Evolutionary conservation across 2,888 invertebrate genomes (phyloP), one percentile per base, ranked within the genome.

Genomic region (Scrobipalpa costella): DNA sequence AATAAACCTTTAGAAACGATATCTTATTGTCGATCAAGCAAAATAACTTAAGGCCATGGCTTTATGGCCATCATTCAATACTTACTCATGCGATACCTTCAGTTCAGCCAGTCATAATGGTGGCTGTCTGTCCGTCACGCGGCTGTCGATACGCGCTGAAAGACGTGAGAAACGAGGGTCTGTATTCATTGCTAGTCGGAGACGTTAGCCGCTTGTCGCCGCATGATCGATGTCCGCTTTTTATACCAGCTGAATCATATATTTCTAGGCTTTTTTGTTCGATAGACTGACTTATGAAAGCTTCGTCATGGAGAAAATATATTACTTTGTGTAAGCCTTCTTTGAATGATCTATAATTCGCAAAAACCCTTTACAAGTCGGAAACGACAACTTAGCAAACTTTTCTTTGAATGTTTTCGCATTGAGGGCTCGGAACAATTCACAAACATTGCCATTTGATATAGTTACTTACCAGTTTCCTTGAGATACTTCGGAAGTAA

Each of bases 271-370:
- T 63, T 47, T 60, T 67, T 71, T 66, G 62, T 67, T 55, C 50
- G 63, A 69, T 67, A 67, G 64, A 67, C 63, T 67, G 62, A 60
- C 57, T 64, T 62, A 57, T 58, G 58, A 64, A 38, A 63, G 67
- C 57, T 50, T 62, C 34, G 15, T 60, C 61, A 64, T 63, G 65
- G 65, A 63, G 62, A 47, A 17, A 61, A 60, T 34, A 62, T 50
- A 63, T n/a, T n/a, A n/a, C n/a, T n/a, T 64, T 21, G 44, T 61
- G 44, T 63, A 49, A 27, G 13, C 13, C 52, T 52, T 55, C 58
- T 62, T 63, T 61, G 38, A 47, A 47, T 58, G 61, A 17, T 36
- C 55, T 59, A 61, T 61, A 47, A 47, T 15, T n/a, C n/a, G n/a
- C n/a, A n/a, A n/a, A n/a, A n/a, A n/a, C n/a, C n/a, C n/a, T n/a